phyloP scores from a whole-genome alignment of 2,888 invertebrate genomes.

The Trachelus troglodyta region DNA sequence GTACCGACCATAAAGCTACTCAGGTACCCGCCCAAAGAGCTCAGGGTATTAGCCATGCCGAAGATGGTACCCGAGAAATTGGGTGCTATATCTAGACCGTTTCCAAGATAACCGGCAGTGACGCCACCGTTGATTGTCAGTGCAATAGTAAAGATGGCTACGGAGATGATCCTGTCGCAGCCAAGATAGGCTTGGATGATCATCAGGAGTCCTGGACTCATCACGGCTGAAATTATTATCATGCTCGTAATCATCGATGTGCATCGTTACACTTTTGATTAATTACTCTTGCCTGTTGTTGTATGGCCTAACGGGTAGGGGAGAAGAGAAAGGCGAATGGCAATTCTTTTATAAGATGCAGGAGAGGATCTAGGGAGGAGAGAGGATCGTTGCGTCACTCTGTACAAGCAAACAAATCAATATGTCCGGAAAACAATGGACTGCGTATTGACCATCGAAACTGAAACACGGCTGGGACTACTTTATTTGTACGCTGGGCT shows the following conservation, averaged over 20 bases:
- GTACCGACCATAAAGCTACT: conserved; percentile 85
- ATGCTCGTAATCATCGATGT: no score
- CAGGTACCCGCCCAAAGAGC: conserved; percentile 84
- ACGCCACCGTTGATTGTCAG: conserved; percentile 88
- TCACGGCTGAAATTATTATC: conserved; percentile 67
- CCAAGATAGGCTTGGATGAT: conserved; percentile 79
- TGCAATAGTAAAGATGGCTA: conserved; percentile 82
- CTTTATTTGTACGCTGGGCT: background rate
- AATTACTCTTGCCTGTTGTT: no score
- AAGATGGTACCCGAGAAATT: conserved; percentile 91
- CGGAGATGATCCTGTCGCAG: conserved; percentile 77
- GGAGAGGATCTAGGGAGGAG: background rate
- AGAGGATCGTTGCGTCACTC: background rate
- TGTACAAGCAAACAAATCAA: background rate
- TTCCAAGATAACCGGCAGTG: conserved; percentile 87
- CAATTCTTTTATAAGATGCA: no score
- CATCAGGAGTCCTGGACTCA: conserved; percentile 79
- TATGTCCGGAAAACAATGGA: background rate
- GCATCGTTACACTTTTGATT: background rate
- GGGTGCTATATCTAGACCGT: conserved; percentile 88
- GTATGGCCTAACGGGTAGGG: no score
- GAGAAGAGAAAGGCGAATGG: no score
- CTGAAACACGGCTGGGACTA: background rate
- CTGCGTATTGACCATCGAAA: background rate
- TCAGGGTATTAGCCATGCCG: conserved; percentile 88